Percentiles rank a stretch among this genome's conserved stretches.
Conservation (phyloP, 92 coral and sea anemone genomes). For the Anthopleura xanthogrammica region DNA sequence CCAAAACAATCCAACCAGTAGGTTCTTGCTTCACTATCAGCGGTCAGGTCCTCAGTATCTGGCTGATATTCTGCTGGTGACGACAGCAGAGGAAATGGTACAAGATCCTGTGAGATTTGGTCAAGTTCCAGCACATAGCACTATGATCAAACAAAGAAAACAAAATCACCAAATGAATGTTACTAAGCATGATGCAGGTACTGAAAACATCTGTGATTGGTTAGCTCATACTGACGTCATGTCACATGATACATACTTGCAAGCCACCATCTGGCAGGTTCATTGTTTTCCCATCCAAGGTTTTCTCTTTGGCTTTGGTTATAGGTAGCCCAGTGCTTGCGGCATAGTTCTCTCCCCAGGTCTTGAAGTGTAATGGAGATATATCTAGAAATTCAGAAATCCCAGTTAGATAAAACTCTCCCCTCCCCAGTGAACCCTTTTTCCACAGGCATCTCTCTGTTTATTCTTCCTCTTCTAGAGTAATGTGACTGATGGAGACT, state of each 20-base stretch:
- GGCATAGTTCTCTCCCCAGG: slow-evolving; percentile 97
- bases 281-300: neutral
- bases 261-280: neutral
- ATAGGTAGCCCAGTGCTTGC: slow-evolving; percentile 90
- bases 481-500: too few relatives aligned
- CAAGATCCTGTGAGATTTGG: slow-evolving; percentile 73
- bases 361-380: slow-evolving; percentile 46
- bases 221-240: neutral
- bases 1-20: slow-evolving; percentile 93
- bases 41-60: slow-evolving; percentile 89
- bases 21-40: slow-evolving; percentile 75
- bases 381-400: slow-evolving; percentile 29
- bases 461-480: too few relatives aligned
- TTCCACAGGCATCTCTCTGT: too few relatives aligned
- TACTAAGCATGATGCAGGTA: neutral
- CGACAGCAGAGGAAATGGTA: slow-evolving; percentile 77
- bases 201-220: neutral
- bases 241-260: neutral
- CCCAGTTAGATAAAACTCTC: neutral
- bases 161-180: neutral
- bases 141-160: slow-evolving; percentile 36
- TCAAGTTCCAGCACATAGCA: slow-evolving; percentile 92
- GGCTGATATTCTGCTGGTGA: slow-evolving; percentile 82
- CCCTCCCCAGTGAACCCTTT: neutral
- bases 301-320: slow-evolving; percentile 18